Percentiles rank a stretch among this genome's conserved stretches.
Conservation (phyloP, 2,113 vertebrate species). For the Condylura cristata region DNA sequence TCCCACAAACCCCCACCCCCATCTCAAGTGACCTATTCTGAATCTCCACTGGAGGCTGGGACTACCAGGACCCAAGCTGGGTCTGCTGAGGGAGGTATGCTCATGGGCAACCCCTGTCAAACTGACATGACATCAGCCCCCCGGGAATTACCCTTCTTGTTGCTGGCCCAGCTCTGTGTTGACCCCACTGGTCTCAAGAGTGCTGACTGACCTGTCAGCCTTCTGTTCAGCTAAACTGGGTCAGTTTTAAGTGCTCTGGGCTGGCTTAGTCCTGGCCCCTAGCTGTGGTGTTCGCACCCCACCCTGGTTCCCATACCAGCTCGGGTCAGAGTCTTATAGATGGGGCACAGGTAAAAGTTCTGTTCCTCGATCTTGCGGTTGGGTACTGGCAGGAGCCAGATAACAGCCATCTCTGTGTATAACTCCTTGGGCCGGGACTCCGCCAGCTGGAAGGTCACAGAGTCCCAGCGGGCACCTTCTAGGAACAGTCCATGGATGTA, state of each 20-base stretch:
- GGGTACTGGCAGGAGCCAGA: conserved; percentile 90
- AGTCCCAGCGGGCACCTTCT: conserved; percentile 94
- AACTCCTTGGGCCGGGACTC: conserved; percentile 93
- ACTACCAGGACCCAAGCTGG: neutral
- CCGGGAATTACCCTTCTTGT: neutral
- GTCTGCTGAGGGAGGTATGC: neutral
- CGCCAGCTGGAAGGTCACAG: conserved; percentile 58
- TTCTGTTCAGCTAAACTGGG: neutral
- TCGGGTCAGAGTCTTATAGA: conserved; percentile 94
- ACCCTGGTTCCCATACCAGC: conserved; percentile 86
- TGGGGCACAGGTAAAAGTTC: conserved; percentile 91
- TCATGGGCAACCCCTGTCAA: neutral
- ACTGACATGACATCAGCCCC: neutral
- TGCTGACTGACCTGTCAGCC: neutral
- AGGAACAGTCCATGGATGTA: conserved; percentile 93
- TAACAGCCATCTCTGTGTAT: conserved; percentile 92
- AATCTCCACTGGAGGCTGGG: neutral
- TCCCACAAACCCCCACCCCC: neutral
- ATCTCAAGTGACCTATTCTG: neutral
- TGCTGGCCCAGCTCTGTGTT: neutral
- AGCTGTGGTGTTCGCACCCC: neutral
- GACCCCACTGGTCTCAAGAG: neutral
- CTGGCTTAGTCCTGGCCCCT: neutral
- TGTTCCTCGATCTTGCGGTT: conserved; percentile 83
- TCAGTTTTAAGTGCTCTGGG: neutral